Conservation (phyloP, 2,113 vertebrate genomes). For the Cairina moschata region DNA sequence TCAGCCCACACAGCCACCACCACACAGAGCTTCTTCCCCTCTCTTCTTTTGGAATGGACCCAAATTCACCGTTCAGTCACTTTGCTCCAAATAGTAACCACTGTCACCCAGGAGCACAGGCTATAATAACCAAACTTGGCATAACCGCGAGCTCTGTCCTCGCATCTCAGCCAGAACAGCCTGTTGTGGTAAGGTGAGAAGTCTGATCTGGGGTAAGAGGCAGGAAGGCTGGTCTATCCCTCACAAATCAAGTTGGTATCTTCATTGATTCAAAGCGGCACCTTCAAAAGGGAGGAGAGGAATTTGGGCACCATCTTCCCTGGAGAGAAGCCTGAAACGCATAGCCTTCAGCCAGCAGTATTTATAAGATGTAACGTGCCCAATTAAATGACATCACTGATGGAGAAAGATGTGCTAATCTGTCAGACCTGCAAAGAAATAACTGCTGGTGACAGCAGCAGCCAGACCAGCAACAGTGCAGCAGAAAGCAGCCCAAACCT, state of each 20-base stretch:
- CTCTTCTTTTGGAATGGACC: slow-evolving; percentile 79
- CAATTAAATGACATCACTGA: slow-evolving; percentile 81
- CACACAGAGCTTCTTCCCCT: background rate
- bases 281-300: background rate
- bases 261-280: slow-evolving; percentile 10
- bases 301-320: slow-evolving; percentile 49
- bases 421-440: slow-evolving; percentile 78
- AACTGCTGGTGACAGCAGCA: slow-evolving; percentile 76
- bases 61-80: slow-evolving; percentile 80
- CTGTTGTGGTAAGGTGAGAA: slow-evolving; percentile 84
- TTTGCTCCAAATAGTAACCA: slow-evolving; percentile 83
- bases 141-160: slow-evolving; percentile 81
- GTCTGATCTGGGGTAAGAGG: slow-evolving; percentile 82
- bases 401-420: slow-evolving; percentile 84
- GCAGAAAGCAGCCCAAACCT: background rate
- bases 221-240: slow-evolving; percentile 82
- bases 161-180: slow-evolving; percentile 82
- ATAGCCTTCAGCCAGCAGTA: slow-evolving; percentile 78
- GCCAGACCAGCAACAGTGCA: slow-evolving; percentile 18
- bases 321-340: slow-evolving; percentile 79
- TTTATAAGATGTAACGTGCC: slow-evolving; percentile 86
- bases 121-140: slow-evolving; percentile 77
- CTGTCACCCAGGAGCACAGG: slow-evolving; percentile 83
- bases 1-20: background rate
- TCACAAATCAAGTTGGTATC: slow-evolving; percentile 77